Evolutionary conservation across 2,888 invertebrate species (phyloP), one percentile per base, ranked within the genome.

Genomic region (Gibbula magus): DNA sequence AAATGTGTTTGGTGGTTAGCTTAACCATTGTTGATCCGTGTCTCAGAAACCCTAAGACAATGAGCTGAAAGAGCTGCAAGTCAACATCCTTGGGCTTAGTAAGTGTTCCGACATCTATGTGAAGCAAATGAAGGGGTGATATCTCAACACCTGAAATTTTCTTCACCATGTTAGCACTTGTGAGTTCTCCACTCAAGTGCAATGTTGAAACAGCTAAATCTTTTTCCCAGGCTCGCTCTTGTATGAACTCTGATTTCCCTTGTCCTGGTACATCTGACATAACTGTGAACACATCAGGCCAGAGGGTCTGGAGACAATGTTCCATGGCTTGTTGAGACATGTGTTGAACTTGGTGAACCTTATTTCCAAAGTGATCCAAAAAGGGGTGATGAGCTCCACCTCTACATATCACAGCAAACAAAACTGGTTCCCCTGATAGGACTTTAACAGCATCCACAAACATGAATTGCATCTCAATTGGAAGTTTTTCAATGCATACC

Each of bases 321-420:
- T 66, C 39, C 13, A 78, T 29, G 16, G 45, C 53, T 53, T 22
- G 29, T 39, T 81, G 77, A 0, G 78, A 66, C 20, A 77, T 35
- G 29, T 75, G 75, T 13, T 76, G 51, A 16, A 76, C 53, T 4
- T 73, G 61, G 7, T 67, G 61, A 20, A 81, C n/a, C 25, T 52
- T 16, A 2, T 82, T 84, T 7, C 45, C 35, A 45, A 84, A 83
- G 32, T 82, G 67, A 32, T 84, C 82, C 13, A 85, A 51, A 79
- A 88, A 85, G 13, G 85, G 81, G 18, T 87, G 85, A 56, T 83
- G 85, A n/a, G 53, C 76, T 10, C 82, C 79, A 2, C 87, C 88
- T 78, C 83, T 78, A 76, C 84, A 88, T 8, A 87, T 79, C 2
- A 88, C 32, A n/a, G 85, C 81, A n/a, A 88, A 74, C 2, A 80